Base-by-base conservation (phyloP, 2,888 invertebrate species). In the Thelaira solivaga region DNA sequence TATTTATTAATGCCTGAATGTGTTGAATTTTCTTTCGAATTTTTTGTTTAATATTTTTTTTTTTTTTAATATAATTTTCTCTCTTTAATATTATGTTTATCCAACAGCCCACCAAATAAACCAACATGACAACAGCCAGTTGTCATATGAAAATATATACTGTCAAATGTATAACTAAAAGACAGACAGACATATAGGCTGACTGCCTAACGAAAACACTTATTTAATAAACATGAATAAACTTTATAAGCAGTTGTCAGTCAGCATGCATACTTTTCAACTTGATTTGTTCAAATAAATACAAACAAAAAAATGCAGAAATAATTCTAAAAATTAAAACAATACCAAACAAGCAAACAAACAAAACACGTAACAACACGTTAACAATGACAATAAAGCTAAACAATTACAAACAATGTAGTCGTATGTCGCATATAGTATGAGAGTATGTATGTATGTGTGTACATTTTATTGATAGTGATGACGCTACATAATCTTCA, bases 141-240 rank as follows among this genome's bases (percentile, higher is more conserved):
- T 61, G 59, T 49, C 69, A 69, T 11, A 16, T 22, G n/a, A 24
- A 49, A n/a, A n/a, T n/a, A n/a, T 31, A 51, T n/a, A 51, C 16
- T n/a, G 41, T 49, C 59, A 69, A 59, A 39, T 39, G 49, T 34
- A 36, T 20, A 20, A n/a, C n/a, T n/a, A 45, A 68, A 47, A 29
- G 10, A 29, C 11, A 10, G 65, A 59, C 59, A 16, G 31, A 73
- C n/a, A n/a, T n/a, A n/a, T n/a, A n/a, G n/a, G n/a, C n/a, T n/a
- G n/a, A n/a, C n/a, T n/a, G 16, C 13, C 65, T n/a, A n/a, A n/a
- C n/a, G n/a, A n/a, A 8, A 59, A 59, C 41, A 74, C 43, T 67
- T 67, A 74, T 59, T 75, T 53, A 75, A 67, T 61, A 75, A 75
- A 61, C 74, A 75, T 75, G 67, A 75, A 68, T 75, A 61, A 68